Base-by-base conservation (phyloP, 2,888 invertebrate species). In the Hydriomena furcata region DNA sequence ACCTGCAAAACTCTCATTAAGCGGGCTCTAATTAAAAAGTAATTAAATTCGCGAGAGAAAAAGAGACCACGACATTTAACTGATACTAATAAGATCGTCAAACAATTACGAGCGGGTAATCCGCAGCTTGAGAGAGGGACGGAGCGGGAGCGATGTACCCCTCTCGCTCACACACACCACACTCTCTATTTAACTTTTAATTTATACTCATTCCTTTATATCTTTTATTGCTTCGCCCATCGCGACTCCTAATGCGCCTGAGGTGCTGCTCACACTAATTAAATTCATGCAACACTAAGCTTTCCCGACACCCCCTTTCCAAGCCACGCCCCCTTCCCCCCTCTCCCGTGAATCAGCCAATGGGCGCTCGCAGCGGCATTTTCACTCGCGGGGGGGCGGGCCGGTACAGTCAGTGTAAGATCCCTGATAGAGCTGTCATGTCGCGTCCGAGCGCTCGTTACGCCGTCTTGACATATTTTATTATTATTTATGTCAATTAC, bases 171-270 rank as follows among this genome's bases (percentile, higher is more conserved):
- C 69, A 52, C 82, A 55, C 74, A 63, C 74, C 62, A 66, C 74
- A 65, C 73, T 85, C 85, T 86, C 89, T 90, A 88, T 90, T 90
- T 90, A 90, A 90, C 89, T 90, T 89, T 90, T 90, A 89, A 90
- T 90, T 90, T 90, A 90, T 90, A 89, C 89, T 90, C 89, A 90
- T 90, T 89, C 89, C 90, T 90, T 90, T 90, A 90, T 90, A 90
- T 89, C 89, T 90, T 90, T 90, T 90, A 90, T 90, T 90, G 90
- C 89, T 87, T 88, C 87, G 84, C 89, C 89, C 90, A 86, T 87
- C 84, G 89, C 88, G 85, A 79, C 87, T 89, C 87, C 89, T 90
- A 90, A 90, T 90, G 87, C 86, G 89, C 83, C 84, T 77, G 87
- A 89, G 89, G 89, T 88, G 89, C 86, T 86, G 82, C 84, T 86